These are phyloP conservation scores for Siphonodentalium dalli DNA, from an alignment of 2,888 invertebrate species.

Conservation along the genomic window DNA sequence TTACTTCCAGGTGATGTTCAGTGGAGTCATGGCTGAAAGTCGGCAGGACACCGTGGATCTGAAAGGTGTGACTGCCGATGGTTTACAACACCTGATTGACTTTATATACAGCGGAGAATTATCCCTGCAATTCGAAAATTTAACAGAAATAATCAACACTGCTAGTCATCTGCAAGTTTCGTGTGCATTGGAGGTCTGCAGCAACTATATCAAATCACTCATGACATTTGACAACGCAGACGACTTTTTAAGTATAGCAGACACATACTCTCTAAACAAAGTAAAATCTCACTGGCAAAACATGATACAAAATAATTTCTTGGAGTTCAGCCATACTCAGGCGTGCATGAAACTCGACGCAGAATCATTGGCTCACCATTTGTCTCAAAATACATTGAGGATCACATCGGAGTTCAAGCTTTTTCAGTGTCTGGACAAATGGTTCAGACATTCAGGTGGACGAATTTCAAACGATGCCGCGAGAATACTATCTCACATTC, in stretches of 20 bases:
- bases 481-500: slow-evolving; percentile 48
- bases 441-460: slow-evolving; percentile 48
- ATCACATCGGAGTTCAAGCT: slow-evolving; percentile 53
- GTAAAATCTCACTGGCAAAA: slow-evolving; percentile 55
- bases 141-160: slow-evolving; percentile 60
- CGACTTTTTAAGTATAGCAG: slow-evolving; percentile 58
- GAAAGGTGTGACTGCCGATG: slow-evolving; percentile 52
- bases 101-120: slow-evolving; percentile 62
- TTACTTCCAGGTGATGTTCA: slow-evolving; percentile 63
- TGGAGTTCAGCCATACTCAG: slow-evolving; percentile 54
- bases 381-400: slow-evolving; percentile 46
- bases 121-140: slow-evolving; percentile 54
- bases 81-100: slow-evolving; percentile 55
- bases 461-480: slow-evolving; percentile 40
- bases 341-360: slow-evolving; percentile 53
- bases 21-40: slow-evolving; percentile 61
- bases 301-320: slow-evolving; percentile 58
- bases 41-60: slow-evolving; percentile 60
- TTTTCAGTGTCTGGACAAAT: slow-evolving; percentile 51
- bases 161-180: slow-evolving; percentile 60
- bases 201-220: slow-evolving; percentile 59
- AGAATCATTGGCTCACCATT: slow-evolving; percentile 43
- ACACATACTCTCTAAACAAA: slow-evolving; percentile 57
- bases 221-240: slow-evolving; percentile 62
- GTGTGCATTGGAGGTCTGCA: slow-evolving; percentile 60